phyloP scores from a whole-genome alignment of 2,888 invertebrate species.

The Cephalotes varians region DNA sequence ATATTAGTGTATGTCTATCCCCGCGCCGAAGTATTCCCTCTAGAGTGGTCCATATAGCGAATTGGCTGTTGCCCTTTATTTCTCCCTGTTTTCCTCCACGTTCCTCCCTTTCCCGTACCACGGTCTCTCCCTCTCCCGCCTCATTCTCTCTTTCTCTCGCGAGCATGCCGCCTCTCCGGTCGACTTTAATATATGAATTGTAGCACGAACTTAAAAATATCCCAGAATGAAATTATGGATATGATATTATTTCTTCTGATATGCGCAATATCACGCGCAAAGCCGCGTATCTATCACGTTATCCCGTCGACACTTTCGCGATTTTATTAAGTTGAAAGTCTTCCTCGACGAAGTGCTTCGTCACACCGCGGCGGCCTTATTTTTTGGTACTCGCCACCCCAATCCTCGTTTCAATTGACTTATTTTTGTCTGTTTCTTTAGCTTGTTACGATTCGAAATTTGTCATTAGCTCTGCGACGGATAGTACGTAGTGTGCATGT shows the following conservation, averaged over 20 bases:
- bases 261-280: constrained; percentile 30
- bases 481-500: too few species aligned
- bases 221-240: constrained; percentile 65
- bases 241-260: constrained; percentile 61
- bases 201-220: constrained; percentile 60
- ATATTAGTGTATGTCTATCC: constrained; percentile 50
- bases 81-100: not conserved
- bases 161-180: not conserved
- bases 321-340: constrained; percentile 59
- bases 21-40: constrained; percentile 27
- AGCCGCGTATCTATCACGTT: constrained; percentile 23
- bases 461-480: not conserved
- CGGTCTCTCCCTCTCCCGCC: not conserved
- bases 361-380: constrained; percentile 29
- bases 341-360: constrained; percentile 33
- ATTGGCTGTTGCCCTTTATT: constrained; percentile 56
- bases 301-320: constrained; percentile 29
- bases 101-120: not conserved
- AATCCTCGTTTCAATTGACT: constrained; percentile 35
- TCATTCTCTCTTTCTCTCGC: not conserved
- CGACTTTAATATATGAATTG: constrained; percentile 67
- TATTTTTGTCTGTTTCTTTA: constrained; percentile 15
- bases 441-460: not conserved
- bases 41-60: constrained; percentile 65
- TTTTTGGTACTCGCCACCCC: constrained; percentile 2